These are phyloP conservation scores for Taeniopygia guttata DNA, from an alignment of 2,797 vertebrate genomes.

Conservation along the genomic window DNA sequence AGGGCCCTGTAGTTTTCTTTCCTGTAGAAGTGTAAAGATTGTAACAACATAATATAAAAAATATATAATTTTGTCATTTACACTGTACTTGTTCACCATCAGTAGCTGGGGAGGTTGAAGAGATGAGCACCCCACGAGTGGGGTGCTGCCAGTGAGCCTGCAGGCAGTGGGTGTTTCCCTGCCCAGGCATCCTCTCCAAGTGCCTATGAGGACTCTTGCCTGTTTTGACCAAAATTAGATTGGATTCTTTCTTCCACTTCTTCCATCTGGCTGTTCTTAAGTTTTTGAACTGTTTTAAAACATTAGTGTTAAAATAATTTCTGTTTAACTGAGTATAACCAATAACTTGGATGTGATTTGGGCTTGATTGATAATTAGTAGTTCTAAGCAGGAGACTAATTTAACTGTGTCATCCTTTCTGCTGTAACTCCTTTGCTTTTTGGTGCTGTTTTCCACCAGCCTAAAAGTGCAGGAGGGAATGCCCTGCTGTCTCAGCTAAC, in stretches of 20 bases:
- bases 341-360: background rate
- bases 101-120: background rate
- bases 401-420: background rate
- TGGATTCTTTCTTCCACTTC: background rate
- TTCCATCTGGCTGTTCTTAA: background rate
- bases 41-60: background rate
- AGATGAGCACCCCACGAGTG: background rate
- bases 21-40: background rate
- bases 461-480: background rate
- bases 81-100: background rate
- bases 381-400: background rate
- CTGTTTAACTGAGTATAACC: background rate
- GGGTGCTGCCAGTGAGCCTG: background rate
- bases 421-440: background rate
- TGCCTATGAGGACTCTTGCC: fast-evolving
- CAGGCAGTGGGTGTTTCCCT: background rate
- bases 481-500: background rate
- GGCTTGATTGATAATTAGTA: background rate
- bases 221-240: background rate
- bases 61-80: fast-evolving
- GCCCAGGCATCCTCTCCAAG: background rate
- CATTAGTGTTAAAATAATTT: background rate
- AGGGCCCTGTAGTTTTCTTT: background rate
- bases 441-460: background rate
- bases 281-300: background rate